Conservation (phyloP, 2,797 vertebrate species). For the Brotogeris chrysoptera region DNA sequence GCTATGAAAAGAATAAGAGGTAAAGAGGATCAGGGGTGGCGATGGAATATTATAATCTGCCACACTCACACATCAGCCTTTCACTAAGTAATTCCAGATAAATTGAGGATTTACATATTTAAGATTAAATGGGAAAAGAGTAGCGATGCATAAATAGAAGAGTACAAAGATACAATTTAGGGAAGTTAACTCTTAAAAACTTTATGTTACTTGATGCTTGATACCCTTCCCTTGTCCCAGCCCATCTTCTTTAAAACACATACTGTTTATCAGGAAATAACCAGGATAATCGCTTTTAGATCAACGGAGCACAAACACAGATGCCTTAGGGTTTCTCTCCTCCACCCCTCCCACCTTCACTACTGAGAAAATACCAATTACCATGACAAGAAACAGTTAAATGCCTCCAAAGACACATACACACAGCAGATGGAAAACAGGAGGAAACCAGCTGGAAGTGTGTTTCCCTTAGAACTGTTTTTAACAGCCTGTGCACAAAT, state of each 20-base stretch:
- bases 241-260: conserved; percentile 40
- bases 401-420: conserved; percentile 71
- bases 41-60: conserved; percentile 84
- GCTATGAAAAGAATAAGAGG: conserved; percentile 83
- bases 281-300: conserved; percentile 63
- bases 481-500: conserved; percentile 81
- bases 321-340: conserved; percentile 68
- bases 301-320: conserved; percentile 52
- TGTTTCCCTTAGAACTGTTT: conserved; percentile 82
- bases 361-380: conserved; percentile 76
- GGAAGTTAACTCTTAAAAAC: conserved; percentile 76
- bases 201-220: conserved; percentile 31
- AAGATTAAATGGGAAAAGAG: conserved; percentile 80
- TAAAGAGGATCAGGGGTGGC: conserved; percentile 85
- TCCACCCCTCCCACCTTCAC: conserved; percentile 60
- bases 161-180: conserved; percentile 69
- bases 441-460: conserved; percentile 81
- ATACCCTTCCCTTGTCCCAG: conserved; percentile 19
- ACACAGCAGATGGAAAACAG: conserved; percentile 80
- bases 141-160: conserved; percentile 71
- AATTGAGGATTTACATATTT: conserved; percentile 87
- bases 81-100: conserved; percentile 85
- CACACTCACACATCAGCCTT: conserved; percentile 82
- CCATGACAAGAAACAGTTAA: conserved; percentile 78
- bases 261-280: conserved; percentile 62